Evolutionary conservation across 2,113 vertebrate species (phyloP).

Genomic region (Hemicordylus capensis): DNA sequence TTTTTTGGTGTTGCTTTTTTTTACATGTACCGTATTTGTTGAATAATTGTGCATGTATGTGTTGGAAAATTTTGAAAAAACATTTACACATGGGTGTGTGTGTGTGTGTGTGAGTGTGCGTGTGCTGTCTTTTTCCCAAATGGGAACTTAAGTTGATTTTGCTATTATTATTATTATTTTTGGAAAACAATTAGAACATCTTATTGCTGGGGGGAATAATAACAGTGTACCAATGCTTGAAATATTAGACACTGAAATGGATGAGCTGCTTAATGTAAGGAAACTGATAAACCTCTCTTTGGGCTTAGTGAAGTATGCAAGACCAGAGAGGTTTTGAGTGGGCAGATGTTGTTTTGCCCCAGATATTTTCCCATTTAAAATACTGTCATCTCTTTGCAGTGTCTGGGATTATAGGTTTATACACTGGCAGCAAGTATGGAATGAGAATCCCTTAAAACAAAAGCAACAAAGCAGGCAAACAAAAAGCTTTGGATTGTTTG

Average conservation of each 20-base stretch:
- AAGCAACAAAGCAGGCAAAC: neutral
- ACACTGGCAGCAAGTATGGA: neutral
- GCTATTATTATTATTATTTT: too few relatives aligned
- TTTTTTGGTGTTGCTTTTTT: neutral
- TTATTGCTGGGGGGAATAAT: neutral
- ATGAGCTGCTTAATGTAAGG: constrained; percentile 7
- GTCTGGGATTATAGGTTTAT: constrained; percentile 19
- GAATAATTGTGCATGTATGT: neutral
- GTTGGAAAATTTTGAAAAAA: neutral
- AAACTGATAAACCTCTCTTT: constrained; percentile 2
- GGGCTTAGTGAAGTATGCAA: constrained; percentile 1
- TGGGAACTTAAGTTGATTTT: neutral
- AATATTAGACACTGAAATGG: neutral
- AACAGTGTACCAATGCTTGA: neutral
- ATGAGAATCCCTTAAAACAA: neutral
- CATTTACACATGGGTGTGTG: too few relatives aligned
- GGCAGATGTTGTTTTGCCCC: constrained; percentile 25
- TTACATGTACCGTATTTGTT: neutral
- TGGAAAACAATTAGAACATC: neutral
- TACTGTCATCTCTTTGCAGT: neutral
- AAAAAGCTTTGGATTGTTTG: neutral
- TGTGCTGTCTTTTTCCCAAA: neutral
- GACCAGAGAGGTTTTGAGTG: neutral
- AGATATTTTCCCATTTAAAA: constrained; percentile 5
- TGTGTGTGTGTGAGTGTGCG: too few relatives aligned